Conservation (phyloP, 2,113 vertebrate species). For the Callopanchax toddi region DNA sequence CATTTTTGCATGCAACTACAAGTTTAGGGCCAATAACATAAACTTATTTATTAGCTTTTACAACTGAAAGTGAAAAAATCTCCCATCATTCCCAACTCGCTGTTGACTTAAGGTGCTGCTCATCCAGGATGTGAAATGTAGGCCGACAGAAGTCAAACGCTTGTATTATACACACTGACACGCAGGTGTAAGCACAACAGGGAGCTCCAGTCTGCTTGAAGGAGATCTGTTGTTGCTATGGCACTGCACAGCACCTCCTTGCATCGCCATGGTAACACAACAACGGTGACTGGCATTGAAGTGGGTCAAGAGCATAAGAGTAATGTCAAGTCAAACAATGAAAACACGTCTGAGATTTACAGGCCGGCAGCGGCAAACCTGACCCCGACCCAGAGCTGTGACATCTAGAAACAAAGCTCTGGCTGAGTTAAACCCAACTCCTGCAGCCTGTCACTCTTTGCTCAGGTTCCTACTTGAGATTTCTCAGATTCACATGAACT, state of each 20-base stretch:
- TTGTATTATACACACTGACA: constrained; percentile 13
- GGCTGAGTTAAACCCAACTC: neutral
- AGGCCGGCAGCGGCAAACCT: neutral
- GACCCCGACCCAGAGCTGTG: neutral
- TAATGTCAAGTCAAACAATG: neutral
- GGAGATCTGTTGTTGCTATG: constrained; percentile 70
- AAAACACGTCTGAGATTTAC: neutral
- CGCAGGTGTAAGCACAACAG: constrained; percentile 37
- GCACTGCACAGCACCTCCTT: constrained; percentile 57
- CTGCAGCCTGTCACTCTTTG: neutral
- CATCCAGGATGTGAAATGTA: no score
- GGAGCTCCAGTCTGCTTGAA: constrained; percentile 8
- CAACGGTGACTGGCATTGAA: constrained; percentile 59
- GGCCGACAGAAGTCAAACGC: neutral
- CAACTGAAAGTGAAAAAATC: no score
- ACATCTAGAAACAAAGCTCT: neutral
- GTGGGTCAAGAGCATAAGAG: constrained; percentile 51
- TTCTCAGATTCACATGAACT: neutral
- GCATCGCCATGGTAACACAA: constrained; percentile 76
- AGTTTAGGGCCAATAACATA: no score
- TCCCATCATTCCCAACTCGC: no score
- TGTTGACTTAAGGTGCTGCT: no score
- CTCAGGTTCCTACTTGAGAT: neutral
- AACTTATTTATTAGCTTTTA: no score
- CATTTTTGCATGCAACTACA: no score